A percentile compares a stretch with the other conserved stretches of the same genome.
These are phyloP conservation scores for Drosophila aldrichi DNA, from an alignment of 2,888 invertebrate species.

Conservation along the genomic window DNA sequence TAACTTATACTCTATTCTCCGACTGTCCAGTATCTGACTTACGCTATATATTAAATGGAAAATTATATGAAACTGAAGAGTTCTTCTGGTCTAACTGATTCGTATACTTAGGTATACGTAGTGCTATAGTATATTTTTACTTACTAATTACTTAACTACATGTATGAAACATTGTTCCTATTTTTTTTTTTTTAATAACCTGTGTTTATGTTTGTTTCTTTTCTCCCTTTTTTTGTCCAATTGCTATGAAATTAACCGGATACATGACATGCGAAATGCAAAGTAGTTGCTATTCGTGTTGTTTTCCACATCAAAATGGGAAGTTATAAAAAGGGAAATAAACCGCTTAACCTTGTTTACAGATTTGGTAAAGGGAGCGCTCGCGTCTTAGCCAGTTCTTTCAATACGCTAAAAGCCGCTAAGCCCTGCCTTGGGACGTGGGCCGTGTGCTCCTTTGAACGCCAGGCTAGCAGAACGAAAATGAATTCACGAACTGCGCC, in stretches of 20 bases:
- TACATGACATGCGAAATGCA: slow-evolving; percentile 19
- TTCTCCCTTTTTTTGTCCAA: slow-evolving; percentile 5
- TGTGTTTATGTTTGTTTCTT: slow-evolving; percentile 9
- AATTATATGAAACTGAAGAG: neutral
- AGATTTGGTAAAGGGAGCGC: neutral
- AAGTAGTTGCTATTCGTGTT: slow-evolving; percentile 9
- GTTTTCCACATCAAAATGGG: neutral
- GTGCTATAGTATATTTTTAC: neutral
- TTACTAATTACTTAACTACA: slow-evolving; percentile 14
- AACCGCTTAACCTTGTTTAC: slow-evolving; percentile 7
- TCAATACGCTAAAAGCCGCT: slow-evolving; percentile 7
- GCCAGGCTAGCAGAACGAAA: neutral
- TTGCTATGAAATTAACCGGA: slow-evolving; percentile 14
- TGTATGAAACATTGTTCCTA: neutral
- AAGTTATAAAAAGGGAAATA: slow-evolving; percentile 14
- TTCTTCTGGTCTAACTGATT: neutral
- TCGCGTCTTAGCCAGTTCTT: slow-evolving; percentile 14
- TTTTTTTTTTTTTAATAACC: slow-evolving; percentile 14
- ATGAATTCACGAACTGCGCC: slow-evolving; percentile 9
- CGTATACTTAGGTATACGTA: neutral
- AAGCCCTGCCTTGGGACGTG: neutral
- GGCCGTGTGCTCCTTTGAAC: neutral
- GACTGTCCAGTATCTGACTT: neutral
- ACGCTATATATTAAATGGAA: neutral
- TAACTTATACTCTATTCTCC: neutral